phyloP scores from a whole-genome alignment of 2,888 invertebrate genomes.

The Cacoxenus indagator region DNA sequence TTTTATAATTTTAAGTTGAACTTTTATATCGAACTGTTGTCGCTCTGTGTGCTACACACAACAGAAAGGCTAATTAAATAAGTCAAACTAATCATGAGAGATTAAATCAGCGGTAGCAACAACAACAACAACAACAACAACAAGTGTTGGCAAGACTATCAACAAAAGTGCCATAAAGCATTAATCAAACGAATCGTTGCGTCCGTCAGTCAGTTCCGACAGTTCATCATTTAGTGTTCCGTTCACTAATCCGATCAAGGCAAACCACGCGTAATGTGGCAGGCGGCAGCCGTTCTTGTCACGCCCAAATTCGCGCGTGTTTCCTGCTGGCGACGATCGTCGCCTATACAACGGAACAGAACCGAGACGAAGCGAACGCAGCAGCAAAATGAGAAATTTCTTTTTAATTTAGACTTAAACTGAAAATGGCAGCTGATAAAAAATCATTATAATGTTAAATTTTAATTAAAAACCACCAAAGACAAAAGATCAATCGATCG shows the following conservation, averaged over 20 bases:
- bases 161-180: conserved; percentile 8
- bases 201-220: neutral
- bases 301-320: conserved; percentile 53
- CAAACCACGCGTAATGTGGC: neutral
- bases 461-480: conserved; percentile 67
- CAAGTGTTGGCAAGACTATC: neutral
- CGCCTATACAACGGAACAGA: neutral
- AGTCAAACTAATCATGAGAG: neutral
- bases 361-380: neutral
- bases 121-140: too few relatives aligned
- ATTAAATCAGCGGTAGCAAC: too few relatives aligned
- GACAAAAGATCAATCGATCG: too few relatives aligned
- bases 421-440: conserved; percentile 64
- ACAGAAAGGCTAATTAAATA: conserved; percentile 6
- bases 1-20: conserved; percentile 6
- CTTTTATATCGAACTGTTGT: neutral
- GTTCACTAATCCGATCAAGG: neutral
- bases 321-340: conserved; percentile 44
- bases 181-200: neutral
- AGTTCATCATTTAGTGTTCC: neutral
- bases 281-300: neutral
- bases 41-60: neutral
- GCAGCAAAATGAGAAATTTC: conserved; percentile 63
- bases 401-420: conserved; percentile 66
- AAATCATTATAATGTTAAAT: conserved; percentile 68